Evolutionary conservation across 2,797 vertebrate genomes (phyloP).

Genomic region (Chromis chromis): DNA sequence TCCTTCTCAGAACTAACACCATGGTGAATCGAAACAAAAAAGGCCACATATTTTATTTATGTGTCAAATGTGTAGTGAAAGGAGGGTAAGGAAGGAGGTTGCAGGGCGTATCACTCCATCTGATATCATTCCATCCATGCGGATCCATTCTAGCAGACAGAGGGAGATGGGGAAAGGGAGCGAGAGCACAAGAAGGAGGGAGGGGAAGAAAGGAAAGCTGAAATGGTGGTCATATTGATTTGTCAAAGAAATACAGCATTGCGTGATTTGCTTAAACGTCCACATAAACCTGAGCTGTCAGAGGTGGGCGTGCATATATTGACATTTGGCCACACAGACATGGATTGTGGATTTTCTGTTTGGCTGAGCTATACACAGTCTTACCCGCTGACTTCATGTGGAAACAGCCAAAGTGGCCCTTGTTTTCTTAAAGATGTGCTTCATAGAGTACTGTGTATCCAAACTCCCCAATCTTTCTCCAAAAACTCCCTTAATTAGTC

Average conservation of each 20-base stretch:
- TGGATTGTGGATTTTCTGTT: conserved; percentile 64
- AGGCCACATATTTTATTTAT: conserved; percentile 86
- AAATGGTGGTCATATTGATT: conserved; percentile 85
- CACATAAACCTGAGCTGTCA: conserved; percentile 83
- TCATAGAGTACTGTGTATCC: background rate
- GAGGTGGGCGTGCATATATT: conserved; percentile 57
- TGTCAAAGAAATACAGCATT: conserved; percentile 82
- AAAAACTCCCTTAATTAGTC: background rate
- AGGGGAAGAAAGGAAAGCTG: conserved; percentile 64
- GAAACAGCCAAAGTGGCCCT: conserved; percentile 3
- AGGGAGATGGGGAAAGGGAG: conserved; percentile 67
- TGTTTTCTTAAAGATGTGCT: background rate
- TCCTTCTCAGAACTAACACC: conserved; percentile 68
- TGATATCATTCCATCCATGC: conserved; percentile 76
- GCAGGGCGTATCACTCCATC: conserved; percentile 77
- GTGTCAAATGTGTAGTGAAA: conserved; percentile 82
- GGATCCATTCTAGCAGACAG: conserved; percentile 83
- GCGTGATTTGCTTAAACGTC: conserved; percentile 83
- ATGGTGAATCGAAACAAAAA: conserved; percentile 77
- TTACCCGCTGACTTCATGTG: conserved; percentile 21
- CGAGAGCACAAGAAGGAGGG: conserved; percentile 38
- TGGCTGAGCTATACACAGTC: conserved; percentile 29
- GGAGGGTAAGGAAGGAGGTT: conserved; percentile 61
- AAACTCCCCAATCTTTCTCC: background rate
- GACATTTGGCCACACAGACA: conserved; percentile 74